Evolutionary conservation across 2,797 vertebrate species (phyloP), one percentile per base, ranked within the genome.

Genomic region (Xiphophorus birchmanni): DNA sequence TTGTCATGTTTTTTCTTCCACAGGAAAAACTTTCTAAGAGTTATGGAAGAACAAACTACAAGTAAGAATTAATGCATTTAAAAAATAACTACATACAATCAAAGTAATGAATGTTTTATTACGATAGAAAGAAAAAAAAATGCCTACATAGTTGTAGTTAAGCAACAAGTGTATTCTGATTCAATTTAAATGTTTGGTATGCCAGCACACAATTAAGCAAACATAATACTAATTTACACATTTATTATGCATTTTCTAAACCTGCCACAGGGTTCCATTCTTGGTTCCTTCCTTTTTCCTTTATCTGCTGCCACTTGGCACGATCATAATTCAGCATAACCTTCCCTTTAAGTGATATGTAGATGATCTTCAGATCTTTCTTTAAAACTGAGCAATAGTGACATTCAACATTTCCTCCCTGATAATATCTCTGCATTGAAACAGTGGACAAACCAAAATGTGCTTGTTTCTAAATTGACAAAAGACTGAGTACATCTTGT

Each of bases 11-110:
- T 23, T 23, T 45, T 5, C 35, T 73, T 42, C 5, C 67, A 80
- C 10, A 1, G 23, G 74, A 83, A 80, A 77, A 42, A 81, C 60
- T 56, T 80, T 69, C 60, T 37, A 29, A 76, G 73, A 5, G 40
- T 74, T 2, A 52, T 12, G 50, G 0, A 76, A 9, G 79, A 79
- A 78, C 2, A 67, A 18, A 48, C 67, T 18, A 23, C 42, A 40
- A 6, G 73, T 13, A 72, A 75, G 78, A 48, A 37, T 79, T 50
- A 67, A 63, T 74, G 40, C 0, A 35, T 54, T 40, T n/a, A 76
- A 21, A 21, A 21, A 80, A 47, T 40, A 82, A 76, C 1, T 1
- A n/a, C n/a, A 78, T 48, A 56, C 23, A n/a, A 18, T 12, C 3
- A 65, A 32, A 78, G 45, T 44, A 6, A 54, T 35, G 76, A 73